Evolutionary conservation across 2,113 vertebrate genomes (phyloP).

Genomic region (Scomber colias): DNA sequence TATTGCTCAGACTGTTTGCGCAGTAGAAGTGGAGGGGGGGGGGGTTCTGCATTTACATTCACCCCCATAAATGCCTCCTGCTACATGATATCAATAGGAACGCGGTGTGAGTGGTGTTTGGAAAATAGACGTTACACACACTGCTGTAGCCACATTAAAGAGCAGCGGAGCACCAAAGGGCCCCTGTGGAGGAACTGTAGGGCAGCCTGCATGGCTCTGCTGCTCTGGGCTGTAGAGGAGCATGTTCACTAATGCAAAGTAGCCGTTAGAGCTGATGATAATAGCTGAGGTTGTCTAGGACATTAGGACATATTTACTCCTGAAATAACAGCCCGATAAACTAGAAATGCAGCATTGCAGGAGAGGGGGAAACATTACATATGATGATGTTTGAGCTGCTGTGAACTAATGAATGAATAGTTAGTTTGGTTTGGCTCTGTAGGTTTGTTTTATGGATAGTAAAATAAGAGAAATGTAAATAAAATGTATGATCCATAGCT

Average conservation of each 20-base stretch:
- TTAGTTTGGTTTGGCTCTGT: not conserved
- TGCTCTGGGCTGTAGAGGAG: slow-evolving; percentile 40
- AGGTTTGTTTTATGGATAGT: not conserved
- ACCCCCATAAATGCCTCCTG: slow-evolving; percentile 62
- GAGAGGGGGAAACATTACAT: slow-evolving; percentile 22
- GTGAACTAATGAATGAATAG: not conserved
- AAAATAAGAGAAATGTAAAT: not conserved
- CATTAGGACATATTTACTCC: slow-evolving; percentile 24
- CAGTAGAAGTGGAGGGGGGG: slow-evolving; percentile 3
- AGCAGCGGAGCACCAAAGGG: slow-evolving; percentile 63
- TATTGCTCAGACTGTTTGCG: slow-evolving; percentile 70
- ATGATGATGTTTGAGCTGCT: not conserved
- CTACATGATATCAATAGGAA: slow-evolving; percentile 71
- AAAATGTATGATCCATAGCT: not conserved
- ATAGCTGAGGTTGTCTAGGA: slow-evolving; percentile 27
- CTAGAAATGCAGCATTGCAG: slow-evolving; percentile 22
- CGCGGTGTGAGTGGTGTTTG: slow-evolving; percentile 65
- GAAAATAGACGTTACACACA: slow-evolving; percentile 60
- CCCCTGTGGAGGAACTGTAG: slow-evolving; percentile 63
- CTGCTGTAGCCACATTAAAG: slow-evolving; percentile 70
- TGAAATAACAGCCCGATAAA: slow-evolving; percentile 41
- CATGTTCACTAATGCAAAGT: slow-evolving; percentile 47
- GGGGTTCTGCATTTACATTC: slow-evolving; percentile 65
- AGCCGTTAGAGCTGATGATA: slow-evolving; percentile 40
- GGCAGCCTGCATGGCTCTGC: slow-evolving; percentile 53